phyloP scores from a whole-genome alignment of 2,797 vertebrate species.

The Discoglossus pictus region DNA sequence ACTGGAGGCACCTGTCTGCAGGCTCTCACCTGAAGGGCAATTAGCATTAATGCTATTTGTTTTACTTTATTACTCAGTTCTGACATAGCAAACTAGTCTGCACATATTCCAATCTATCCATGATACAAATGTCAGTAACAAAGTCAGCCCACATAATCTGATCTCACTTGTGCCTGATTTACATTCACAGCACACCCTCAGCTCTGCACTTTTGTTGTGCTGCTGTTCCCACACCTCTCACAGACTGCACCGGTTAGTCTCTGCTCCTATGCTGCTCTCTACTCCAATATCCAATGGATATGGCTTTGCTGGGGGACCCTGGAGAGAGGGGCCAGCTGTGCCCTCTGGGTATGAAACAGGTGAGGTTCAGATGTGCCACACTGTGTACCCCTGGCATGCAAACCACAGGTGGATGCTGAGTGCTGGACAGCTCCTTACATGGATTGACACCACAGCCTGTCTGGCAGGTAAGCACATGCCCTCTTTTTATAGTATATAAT shows the following conservation, averaged over 20 bases:
- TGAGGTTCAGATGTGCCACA: constrained; percentile 65
- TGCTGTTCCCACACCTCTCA: constrained; percentile 4
- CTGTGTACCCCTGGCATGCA: constrained; percentile 64
- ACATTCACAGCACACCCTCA: background rate
- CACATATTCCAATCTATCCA: too few relatives aligned
- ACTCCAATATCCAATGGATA: background rate
- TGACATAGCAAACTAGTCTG: too few relatives aligned
- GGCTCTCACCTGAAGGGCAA: background rate
- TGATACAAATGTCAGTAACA: too few relatives aligned
- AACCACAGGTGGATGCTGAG: constrained; percentile 65
- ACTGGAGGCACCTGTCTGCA: background rate
- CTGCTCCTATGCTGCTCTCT: background rate
- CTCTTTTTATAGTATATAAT: background rate
- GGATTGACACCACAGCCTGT: constrained; percentile 71
- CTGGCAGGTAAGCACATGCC: constrained; percentile 63
- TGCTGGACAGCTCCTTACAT: constrained; percentile 70
- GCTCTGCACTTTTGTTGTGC: background rate
- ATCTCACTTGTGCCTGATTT: background rate
- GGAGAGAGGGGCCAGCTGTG: background rate
- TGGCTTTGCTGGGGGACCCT: background rate
- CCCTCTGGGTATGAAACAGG: constrained; percentile 14
- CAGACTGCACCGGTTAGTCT: constrained; percentile 9
- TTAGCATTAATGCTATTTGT: too few relatives aligned
- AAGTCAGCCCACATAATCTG: background rate
- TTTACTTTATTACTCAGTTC: too few relatives aligned